A percentile compares a stretch with the other conserved stretches of the same genome.
These are phyloP conservation scores for Channallabes apus DNA, from an alignment of 2,797 vertebrate species.

Conservation along the genomic window DNA sequence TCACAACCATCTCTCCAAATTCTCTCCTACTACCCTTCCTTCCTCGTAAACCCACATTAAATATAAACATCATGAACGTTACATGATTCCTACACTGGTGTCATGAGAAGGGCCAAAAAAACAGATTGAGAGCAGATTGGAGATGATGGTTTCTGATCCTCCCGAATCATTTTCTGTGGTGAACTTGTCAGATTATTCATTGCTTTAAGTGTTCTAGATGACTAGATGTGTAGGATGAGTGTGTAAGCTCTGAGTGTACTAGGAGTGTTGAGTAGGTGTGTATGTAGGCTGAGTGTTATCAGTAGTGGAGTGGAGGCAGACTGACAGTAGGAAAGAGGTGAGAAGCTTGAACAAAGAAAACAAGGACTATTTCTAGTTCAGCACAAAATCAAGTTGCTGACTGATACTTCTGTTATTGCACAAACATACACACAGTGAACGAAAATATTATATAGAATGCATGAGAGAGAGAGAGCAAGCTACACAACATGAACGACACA, in stretches of 20 bases:
- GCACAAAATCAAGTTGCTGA: neutral
- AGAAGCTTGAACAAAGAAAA: neutral
- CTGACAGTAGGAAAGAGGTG: slow-evolving; percentile 14
- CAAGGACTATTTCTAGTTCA: slow-evolving; percentile 1
- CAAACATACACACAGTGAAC: neutral
- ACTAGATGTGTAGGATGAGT: slow-evolving; percentile 17
- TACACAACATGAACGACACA: neutral
- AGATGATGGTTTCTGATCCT: slow-evolving; percentile 14
- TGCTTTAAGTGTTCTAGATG: slow-evolving; percentile 19
- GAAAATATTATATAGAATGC: neutral
- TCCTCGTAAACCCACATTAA: neutral
- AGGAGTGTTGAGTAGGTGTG: slow-evolving; percentile 27
- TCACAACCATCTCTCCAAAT: slow-evolving; percentile 40
- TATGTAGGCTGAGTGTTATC: slow-evolving; percentile 6
- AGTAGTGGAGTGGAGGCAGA: slow-evolving; percentile 30
- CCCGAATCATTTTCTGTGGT: slow-evolving; percentile 52
- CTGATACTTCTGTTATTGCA: neutral
- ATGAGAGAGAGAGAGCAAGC: neutral
- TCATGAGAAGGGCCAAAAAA: neutral
- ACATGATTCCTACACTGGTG: neutral
- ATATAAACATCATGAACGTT: neutral
- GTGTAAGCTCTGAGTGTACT: slow-evolving; percentile 1
- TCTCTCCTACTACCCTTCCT: neutral
- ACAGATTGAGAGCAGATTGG: slow-evolving; percentile 1
- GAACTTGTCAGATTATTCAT: slow-evolving; percentile 42